Evolutionary conservation across 2,888 invertebrate genomes (phyloP), one percentile per base, ranked within the genome.

Genomic region (Unio pictorum): DNA sequence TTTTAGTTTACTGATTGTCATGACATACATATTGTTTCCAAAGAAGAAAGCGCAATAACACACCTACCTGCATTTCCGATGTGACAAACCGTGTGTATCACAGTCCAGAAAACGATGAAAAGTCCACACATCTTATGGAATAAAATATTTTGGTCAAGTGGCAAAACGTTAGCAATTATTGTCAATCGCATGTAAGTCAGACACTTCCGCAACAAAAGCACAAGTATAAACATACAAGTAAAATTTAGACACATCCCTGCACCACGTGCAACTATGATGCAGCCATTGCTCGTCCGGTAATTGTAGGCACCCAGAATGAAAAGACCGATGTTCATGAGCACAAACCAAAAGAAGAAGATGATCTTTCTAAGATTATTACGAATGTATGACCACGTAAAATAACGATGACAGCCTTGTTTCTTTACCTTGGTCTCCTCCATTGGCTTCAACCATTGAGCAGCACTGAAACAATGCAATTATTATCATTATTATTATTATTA

Each of bases 361-460:
- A 86, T 81, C 66, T 84, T 83, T 55, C 78, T 69, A 6, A 96
- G 94, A 91, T 97, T 97, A 91, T 97, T 97, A 89, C 93, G 94
- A 84, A 96, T 92, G 90, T 97, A 97, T 0, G 95, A 95, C 68
- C 93, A 91, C 0, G 95, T 94, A 18, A 97, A 91, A 87, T 96
- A 95, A 89, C 96, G 95, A 0, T 96, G 96, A 77, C 64, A 71
- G 5, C 55, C 26, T 28, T 55, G 34, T 28, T 72, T 74, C 18
- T 61, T 68, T 58, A 69, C 70, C 61, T 72, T 75, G 45, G 60
- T 64, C 61, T 57, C 78, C n/a, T 69, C 73, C 65, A 95, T 94
- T 0, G 97, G 97, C 4, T 96, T 95, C 78, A 97, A 91, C 97
- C 97, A 97, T 71, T 96, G 93, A 90, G 97, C 97, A 89, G 97